Base-by-base conservation (phyloP, 2,888 invertebrate genomes). In the Tipula unca region DNA sequence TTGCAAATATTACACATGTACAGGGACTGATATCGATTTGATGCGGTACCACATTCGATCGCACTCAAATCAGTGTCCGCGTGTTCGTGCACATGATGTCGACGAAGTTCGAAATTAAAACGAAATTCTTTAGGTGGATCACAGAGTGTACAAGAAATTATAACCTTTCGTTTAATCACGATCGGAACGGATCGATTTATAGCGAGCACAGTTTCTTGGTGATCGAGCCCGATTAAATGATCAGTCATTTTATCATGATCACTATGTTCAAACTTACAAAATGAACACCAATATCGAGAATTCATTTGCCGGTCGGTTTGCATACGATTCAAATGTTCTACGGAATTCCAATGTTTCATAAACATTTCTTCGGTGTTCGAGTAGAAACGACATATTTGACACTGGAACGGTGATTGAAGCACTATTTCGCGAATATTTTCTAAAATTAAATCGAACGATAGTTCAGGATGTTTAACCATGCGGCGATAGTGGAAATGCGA, bases 401-500 rank as follows among this genome's bases (percentile, higher is more conserved):
- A 98, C 90, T 97, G 97, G 89, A 95, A 98, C 0, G 96, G 97
- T 84, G 96, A 94, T 88, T 97, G 95, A 86, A 94, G 92, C 5
- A 96, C 94, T 87, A 97, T 94, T 86, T 94, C 94, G 87, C 93
- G 93, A 89, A 97, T 96, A 89, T 97, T 95, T 85, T 94, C 93
- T 39, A 97, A 91, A 85, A 97, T 93, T 88, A 96, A 92, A 85
- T 92, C 92, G 86, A 93, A 92, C 8, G 93, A 92, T 10, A 93
- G 92, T 35, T 91, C 91, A 3, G 93, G 92, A 87, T 92, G 91
- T 83, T 92, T 91, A 85, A 94, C 93, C 86, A 94, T 94, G 89
- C 95, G 95, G 86, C 95, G 93, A 88, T 95, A 95, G 90, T 97
- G 97, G 89, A 95, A 96, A 89, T 95, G 95, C 0, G 96, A 96